Base-by-base conservation (phyloP, 2,113 vertebrate species). In the Myotis lucifugus region DNA sequence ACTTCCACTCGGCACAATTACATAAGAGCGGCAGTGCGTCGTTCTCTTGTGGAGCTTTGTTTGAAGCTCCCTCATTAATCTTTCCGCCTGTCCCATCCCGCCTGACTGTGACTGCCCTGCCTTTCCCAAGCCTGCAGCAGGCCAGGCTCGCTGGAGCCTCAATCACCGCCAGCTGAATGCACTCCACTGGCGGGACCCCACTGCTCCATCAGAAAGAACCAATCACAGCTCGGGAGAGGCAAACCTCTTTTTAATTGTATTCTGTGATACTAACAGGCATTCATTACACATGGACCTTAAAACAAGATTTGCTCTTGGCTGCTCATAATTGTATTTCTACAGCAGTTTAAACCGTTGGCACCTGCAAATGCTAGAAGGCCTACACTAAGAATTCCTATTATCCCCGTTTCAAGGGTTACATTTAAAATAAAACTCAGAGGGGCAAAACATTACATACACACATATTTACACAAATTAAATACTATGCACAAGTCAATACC, bases 61-160 rank as follows among this genome's bases (percentile, higher is more conserved):
- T 98, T 98, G 98, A 96, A 94, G 97, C 97, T 93, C 84, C 83
- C 96, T 98, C 98, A 98, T 98, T 98, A 98, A 98, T 98, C 98
- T 98, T 98, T 98, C 96, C 98, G 95, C 67, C 97, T 97, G 96
- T 95, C 97, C 97, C 97, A 94, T 97, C 97, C 97, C 96, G 96
- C 93, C 96, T 97, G 96, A 97, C 93, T 88, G 56, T 94, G 97
- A 96, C 97, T 95, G 98, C 72, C 97, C 98, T 97, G 91, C 5
- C 98, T 97, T 97, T 97, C 97, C 97, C 97, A 79, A 95, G 96
- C 85, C 97, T 85, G 92, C 98, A 97, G 97, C 94, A 93, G 52
- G 95, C 94, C 92, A 46, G 90, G 92, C 94, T 29, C 14, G 32
- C 95, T 89, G 74, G 95, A 94, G 94, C 96, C 96, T 94, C 93